Percentiles rank a stretch among this genome's conserved stretches.
Evolutionary conservation across 1,140 invertebrate genomes (phyloP).

Genomic region (Doryteuthis pealeii): DNA sequence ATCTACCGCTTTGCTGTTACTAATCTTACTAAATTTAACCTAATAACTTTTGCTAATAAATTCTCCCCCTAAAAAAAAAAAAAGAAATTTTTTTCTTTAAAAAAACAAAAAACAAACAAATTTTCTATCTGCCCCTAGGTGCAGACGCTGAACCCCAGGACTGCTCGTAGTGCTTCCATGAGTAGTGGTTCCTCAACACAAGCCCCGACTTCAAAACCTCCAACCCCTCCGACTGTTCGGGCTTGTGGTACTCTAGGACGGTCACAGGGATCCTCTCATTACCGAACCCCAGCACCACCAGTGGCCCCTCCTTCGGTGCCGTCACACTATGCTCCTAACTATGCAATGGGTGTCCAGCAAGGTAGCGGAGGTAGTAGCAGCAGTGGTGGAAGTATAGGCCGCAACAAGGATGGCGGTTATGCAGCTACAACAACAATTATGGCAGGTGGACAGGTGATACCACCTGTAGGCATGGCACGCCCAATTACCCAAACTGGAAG

Average conservation of each 20-base stretch:
- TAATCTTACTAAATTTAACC: too few relatives aligned
- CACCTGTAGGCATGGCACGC: slow-evolving; percentile 70
- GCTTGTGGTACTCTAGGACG: slow-evolving; percentile 29
- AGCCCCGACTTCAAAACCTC: slow-evolving; percentile 90
- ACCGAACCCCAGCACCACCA: slow-evolving; percentile 83
- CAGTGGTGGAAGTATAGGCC: slow-evolving; percentile 18
- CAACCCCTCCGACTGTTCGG: slow-evolving; percentile 75
- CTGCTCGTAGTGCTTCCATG: slow-evolving; percentile 39
- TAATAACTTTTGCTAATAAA: too few relatives aligned
- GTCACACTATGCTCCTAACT: slow-evolving; percentile 92
- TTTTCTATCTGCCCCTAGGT: slow-evolving; percentile 20
- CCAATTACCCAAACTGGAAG: slow-evolving; percentile 61
- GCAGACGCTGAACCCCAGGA: slow-evolving; percentile 23
- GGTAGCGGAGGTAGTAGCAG: slow-evolving; percentile 14
- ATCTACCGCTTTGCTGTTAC: too few relatives aligned
- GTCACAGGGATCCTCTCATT: slow-evolving; percentile 56
- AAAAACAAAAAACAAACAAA: too few relatives aligned
- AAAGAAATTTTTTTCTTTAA: too few relatives aligned
- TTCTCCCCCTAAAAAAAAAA: too few relatives aligned
- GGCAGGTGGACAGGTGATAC: slow-evolving; percentile 56
- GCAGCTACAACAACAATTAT: slow-evolving; percentile 16
- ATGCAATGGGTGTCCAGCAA: slow-evolving; percentile 69
- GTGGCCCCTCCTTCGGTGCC: slow-evolving; percentile 88
- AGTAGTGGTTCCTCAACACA: slow-evolving; percentile 65
- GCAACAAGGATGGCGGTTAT: slow-evolving; percentile 17